Evolutionary conservation across 1,140 invertebrate species (phyloP).

Genomic region (Tetranychus cinnabarinus): DNA sequence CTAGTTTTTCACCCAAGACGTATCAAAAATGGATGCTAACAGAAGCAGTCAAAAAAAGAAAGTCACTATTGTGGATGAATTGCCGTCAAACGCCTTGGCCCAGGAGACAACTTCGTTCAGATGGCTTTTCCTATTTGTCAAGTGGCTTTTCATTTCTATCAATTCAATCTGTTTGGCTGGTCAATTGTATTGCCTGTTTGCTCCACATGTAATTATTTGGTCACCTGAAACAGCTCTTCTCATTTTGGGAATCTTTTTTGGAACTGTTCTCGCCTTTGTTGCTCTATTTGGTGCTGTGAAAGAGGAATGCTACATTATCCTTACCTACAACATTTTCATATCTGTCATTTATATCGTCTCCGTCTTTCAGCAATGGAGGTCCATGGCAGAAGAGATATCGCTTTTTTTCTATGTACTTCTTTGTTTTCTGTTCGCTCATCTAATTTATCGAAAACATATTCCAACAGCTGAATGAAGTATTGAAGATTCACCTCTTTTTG

Average conservation of each 20-base stretch:
- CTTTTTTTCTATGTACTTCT: neutral
- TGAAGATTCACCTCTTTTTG: too few relatives aligned
- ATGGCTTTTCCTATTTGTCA: neutral
- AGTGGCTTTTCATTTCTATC: neutral
- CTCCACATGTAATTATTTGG: neutral
- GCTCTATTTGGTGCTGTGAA: neutral
- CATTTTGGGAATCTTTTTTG: neutral
- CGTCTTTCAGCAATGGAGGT: neutral
- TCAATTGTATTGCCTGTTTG: neutral
- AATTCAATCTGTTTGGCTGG: neutral
- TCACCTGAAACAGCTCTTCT: neutral
- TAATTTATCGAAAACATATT: neutral
- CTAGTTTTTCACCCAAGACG: too few relatives aligned
- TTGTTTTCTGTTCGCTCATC: neutral
- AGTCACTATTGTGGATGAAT: too few relatives aligned
- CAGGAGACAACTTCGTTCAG: neutral
- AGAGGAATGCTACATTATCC: neutral
- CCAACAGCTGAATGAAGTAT: neutral
- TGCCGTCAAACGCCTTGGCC: too few relatives aligned
- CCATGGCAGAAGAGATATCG: neutral
- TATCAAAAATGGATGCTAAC: too few relatives aligned
- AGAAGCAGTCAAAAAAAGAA: too few relatives aligned
- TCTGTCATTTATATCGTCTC: neutral
- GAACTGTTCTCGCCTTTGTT: neutral
- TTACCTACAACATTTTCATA: neutral